Evolutionary conservation across 37 sponge, comb jelly and placozoan genomes (phyloP).

Genomic region (Dysidea cf. avara): DNA sequence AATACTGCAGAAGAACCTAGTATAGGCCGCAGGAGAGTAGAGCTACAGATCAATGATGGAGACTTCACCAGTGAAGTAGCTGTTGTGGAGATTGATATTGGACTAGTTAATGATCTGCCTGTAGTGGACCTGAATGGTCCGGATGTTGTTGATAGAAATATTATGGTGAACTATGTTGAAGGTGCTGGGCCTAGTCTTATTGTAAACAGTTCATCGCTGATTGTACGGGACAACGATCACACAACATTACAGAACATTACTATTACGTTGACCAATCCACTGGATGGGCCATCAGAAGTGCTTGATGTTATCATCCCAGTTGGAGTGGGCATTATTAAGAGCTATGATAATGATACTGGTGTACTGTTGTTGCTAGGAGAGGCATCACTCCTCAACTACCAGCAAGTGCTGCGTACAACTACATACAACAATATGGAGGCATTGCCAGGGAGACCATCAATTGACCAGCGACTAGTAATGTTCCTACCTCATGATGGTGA

Average conservation of each 20-base stretch:
- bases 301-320: constrained; percentile 24
- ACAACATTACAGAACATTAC: constrained; percentile 19
- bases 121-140: constrained; percentile 73
- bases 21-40: constrained; percentile 30
- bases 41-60: constrained; percentile 54
- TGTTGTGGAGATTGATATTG: constrained; percentile 38
- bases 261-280: constrained; percentile 42
- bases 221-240: constrained; percentile 68
- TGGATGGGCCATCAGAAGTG: constrained; percentile 53
- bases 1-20: constrained; percentile 78
- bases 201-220: constrained; percentile 36
- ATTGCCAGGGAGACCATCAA: constrained; percentile 70
- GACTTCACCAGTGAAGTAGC: constrained; percentile 25
- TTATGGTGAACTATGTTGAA: constrained; percentile 69
- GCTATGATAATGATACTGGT: constrained; percentile 41
- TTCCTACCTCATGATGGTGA: constrained; percentile 66
- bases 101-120: constrained; percentile 68
- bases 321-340: constrained; percentile 26
- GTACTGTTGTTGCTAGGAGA: constrained; percentile 46
- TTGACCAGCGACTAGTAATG: constrained; percentile 46
- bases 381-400: constrained; percentile 61
- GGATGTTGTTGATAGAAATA: constrained; percentile 23
- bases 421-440: constrained; percentile 73
- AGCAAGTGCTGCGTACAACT: constrained; percentile 41
- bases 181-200: constrained; percentile 66